phyloP scores from a whole-genome alignment of 2,113 vertebrate species.

The Astur gentilis region DNA sequence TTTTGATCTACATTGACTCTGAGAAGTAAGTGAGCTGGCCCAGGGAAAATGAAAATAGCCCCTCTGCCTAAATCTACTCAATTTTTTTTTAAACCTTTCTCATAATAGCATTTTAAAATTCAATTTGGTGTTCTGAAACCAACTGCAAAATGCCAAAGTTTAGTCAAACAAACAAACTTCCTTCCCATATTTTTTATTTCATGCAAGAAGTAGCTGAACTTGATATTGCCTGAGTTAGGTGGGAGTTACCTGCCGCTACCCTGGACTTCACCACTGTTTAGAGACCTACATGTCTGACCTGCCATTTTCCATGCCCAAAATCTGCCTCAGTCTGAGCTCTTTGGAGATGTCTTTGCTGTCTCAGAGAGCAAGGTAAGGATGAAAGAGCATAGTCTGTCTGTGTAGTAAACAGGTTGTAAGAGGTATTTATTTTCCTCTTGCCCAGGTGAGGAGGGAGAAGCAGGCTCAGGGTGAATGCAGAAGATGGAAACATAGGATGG shows the following conservation, averaged over 20 bases:
- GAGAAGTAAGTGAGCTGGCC: not conserved
- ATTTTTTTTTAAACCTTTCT: not conserved
- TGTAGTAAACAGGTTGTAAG: not conserved
- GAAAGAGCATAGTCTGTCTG: not conserved
- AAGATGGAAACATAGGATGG: not conserved
- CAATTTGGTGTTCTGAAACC: not conserved
- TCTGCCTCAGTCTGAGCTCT: not conserved
- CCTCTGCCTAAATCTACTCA: not conserved
- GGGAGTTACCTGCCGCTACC: not conserved
- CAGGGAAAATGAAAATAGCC: not conserved
- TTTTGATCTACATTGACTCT: not conserved
- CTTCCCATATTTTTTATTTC: not conserved
- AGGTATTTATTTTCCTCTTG: not conserved
- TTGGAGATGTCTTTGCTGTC: not conserved
- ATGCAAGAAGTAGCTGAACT: not conserved
- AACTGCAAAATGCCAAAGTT: not conserved
- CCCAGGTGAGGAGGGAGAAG: not conserved
- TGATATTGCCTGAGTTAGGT: not conserved
- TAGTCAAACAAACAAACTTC: not conserved
- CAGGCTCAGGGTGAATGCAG: not conserved
- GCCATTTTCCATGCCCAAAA: not conserved
- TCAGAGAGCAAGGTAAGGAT: not conserved
- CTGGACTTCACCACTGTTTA: not conserved
- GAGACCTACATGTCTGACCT: not conserved
- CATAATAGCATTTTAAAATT: not conserved